A percentile compares a stretch with the other conserved stretches of the same genome.
These are phyloP conservation scores for Clunio marinus DNA, from an alignment of 2,888 invertebrate genomes.

Conservation along the genomic window DNA sequence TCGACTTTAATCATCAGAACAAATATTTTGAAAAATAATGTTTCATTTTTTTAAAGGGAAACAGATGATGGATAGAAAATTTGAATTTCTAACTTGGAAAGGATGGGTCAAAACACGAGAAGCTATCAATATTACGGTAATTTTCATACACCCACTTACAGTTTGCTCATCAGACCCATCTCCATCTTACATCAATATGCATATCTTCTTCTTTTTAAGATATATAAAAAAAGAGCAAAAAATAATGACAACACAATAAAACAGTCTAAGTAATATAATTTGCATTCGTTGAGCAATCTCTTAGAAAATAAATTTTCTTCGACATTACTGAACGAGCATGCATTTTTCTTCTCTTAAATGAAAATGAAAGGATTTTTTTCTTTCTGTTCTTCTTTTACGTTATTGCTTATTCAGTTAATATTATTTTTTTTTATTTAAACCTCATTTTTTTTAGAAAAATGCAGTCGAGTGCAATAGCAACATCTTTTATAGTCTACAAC, in stretches of 20 bases:
- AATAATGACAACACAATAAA: constrained; percentile 2
- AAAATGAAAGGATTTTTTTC: constrained; percentile 28
- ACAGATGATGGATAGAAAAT: too few species aligned
- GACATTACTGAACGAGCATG: too few species aligned
- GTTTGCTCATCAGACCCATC: not conserved
- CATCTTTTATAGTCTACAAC: constrained; percentile 13
- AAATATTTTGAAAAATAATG: not conserved
- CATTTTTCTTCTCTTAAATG: not conserved
- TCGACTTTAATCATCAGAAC: constrained; percentile 1
- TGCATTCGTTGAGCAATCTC: not conserved
- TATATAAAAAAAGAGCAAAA: not conserved
- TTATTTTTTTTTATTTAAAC: constrained; percentile 13
- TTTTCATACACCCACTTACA: not conserved
- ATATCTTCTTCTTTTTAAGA: not conserved
- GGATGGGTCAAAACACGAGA: not conserved
- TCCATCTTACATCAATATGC: not conserved
- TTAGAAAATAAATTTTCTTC: too few species aligned
- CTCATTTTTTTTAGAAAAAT: constrained; percentile 33
- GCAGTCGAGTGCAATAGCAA: constrained; percentile 36
- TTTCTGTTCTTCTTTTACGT: constrained; percentile 22
- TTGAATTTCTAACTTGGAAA: not conserved
- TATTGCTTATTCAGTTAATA: constrained; percentile 38
- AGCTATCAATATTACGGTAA: not conserved
- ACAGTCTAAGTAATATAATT: constrained; percentile 9
- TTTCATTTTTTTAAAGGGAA: not conserved